Evolutionary conservation across 2,888 invertebrate species (phyloP).

Genomic region (Ceramica pisi): DNA sequence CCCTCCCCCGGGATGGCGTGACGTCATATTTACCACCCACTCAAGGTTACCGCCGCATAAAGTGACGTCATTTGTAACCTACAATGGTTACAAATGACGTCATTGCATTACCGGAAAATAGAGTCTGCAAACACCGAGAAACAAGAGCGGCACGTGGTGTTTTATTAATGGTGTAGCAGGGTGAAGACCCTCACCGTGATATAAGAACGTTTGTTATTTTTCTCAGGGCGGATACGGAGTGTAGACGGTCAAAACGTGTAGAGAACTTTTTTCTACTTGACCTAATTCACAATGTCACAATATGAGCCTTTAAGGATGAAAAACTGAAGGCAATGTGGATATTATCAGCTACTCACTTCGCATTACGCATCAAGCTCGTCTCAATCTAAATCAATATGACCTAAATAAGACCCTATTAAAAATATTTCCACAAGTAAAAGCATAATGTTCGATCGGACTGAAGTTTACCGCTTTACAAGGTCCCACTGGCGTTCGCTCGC

Average conservation of each 20-base stretch:
- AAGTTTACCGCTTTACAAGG: slow-evolving; percentile 41
- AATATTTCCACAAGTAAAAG: slow-evolving; percentile 16
- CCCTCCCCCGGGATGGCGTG: neutral
- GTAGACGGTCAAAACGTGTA: neutral
- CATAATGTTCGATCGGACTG: slow-evolving; percentile 32
- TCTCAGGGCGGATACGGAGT: neutral
- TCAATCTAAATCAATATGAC: neutral
- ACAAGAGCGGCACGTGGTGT: neutral
- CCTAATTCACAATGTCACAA: too few relatives aligned
- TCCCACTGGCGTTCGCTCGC: neutral
- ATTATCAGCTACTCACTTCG: neutral
- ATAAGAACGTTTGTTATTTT: neutral
- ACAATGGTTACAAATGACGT: too few relatives aligned
- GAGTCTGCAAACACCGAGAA: neutral
- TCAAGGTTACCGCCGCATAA: slow-evolving; percentile 29
- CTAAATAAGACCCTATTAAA: slow-evolving; percentile 31
- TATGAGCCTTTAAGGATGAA: neutral
- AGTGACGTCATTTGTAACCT: slow-evolving; percentile 22
- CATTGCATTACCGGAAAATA: slow-evolving; percentile 7
- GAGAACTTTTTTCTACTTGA: neutral
- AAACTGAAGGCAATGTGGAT: neutral
- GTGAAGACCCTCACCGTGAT: neutral
- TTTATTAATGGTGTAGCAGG: neutral
- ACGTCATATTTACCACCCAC: slow-evolving; percentile 31
- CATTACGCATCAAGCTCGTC: neutral